phyloP scores from a whole-genome alignment of 2,888 invertebrate genomes.

The Calliopum simillimum region DNA sequence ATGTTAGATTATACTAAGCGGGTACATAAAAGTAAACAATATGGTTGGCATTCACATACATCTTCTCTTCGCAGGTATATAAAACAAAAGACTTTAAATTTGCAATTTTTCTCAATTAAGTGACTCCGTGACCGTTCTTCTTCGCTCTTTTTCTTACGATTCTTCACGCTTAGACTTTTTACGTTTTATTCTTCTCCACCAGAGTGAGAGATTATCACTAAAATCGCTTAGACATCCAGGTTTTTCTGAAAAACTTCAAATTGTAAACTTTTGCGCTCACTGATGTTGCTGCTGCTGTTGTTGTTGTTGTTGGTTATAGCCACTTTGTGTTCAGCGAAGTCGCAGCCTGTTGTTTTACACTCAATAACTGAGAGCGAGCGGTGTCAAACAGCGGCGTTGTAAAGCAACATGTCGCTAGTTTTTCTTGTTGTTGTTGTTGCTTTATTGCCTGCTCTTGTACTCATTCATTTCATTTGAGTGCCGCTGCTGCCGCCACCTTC shows the following conservation, averaged over 20 bases:
- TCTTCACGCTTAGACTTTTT: neutral
- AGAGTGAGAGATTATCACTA: neutral
- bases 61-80: too few relatives aligned
- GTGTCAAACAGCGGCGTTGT: slow-evolving; percentile 7
- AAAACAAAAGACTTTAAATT: too few relatives aligned
- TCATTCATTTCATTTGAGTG: too few relatives aligned
- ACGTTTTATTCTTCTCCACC: neutral
- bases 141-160: neutral
- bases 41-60: too few relatives aligned
- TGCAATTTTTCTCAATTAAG: too few relatives aligned
- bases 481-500: slow-evolving; percentile 26
- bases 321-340: too few relatives aligned
- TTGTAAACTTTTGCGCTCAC: neutral
- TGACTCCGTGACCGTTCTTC: neutral
- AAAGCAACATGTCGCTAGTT: slow-evolving; percentile 32
- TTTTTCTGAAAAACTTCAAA: neutral
- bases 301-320: slow-evolving; percentile 11
- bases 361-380: slow-evolving; percentile 15
- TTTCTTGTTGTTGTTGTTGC: slow-evolving; percentile 2
- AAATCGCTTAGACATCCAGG: slow-evolving; percentile 29
- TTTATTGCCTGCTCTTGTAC: slow-evolving; percentile 30
- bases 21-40: too few relatives aligned
- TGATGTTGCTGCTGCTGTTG: neutral
- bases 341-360: neutral
- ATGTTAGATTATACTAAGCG: too few relatives aligned